Conservation (phyloP, 1,140 invertebrate genomes). For the Dysdera silvatica region DNA sequence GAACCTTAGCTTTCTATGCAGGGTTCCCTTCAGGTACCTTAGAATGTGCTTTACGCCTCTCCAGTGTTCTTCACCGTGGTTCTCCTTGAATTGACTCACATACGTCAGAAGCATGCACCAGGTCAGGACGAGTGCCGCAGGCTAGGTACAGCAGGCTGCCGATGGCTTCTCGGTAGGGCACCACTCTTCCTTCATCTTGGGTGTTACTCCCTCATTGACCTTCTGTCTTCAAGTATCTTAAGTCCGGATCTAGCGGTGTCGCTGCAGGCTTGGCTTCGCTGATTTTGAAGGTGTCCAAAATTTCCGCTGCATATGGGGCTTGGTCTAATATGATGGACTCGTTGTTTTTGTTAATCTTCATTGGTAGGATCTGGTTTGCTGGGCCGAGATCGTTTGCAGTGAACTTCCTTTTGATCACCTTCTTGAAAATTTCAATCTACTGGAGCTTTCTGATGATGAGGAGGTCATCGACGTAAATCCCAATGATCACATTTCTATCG, state of each 20-base stretch:
- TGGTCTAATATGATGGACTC: neutral
- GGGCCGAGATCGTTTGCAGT: neutral
- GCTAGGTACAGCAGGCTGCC: neutral
- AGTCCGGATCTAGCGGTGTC: neutral
- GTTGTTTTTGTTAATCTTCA: neutral
- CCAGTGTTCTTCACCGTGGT: conserved; percentile 12
- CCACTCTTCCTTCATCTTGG: too few species aligned
- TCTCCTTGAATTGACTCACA: conserved; percentile 46
- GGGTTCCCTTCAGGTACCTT: too few species aligned
- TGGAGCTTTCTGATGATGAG: neutral
- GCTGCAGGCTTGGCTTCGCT: neutral
- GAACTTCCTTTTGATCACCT: neutral
- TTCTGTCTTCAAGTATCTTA: neutral
- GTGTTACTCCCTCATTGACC: too few species aligned
- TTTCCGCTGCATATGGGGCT: neutral
- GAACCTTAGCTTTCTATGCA: neutral
- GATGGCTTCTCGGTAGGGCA: too few species aligned
- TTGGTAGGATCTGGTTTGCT: neutral
- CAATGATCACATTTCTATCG: conserved; percentile 3
- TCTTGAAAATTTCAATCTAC: neutral
- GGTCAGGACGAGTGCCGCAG: neutral
- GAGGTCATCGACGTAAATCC: conserved; percentile 5
- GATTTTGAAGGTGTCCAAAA: neutral
- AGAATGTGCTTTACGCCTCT: neutral
- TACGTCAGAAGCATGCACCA: too few species aligned